These are phyloP conservation scores for Pristiophorus japonicus DNA, from an alignment of 2,113 vertebrate genomes.

Conservation along the genomic window DNA sequence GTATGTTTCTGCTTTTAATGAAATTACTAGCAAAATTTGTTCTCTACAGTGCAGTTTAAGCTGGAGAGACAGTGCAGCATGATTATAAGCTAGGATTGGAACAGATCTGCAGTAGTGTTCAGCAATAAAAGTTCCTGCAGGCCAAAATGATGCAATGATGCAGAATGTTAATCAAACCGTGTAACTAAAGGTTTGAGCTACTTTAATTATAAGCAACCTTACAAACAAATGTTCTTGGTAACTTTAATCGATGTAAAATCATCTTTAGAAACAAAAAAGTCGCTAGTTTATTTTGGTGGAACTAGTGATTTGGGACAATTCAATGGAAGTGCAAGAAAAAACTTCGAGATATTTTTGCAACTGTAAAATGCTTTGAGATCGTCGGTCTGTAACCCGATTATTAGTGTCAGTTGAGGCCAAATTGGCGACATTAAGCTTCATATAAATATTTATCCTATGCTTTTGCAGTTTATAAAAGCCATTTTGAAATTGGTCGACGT, in stretches of 20 bases:
- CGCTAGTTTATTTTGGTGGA: background rate
- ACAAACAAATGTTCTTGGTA: background rate
- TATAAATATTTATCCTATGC: background rate
- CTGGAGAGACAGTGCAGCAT: background rate
- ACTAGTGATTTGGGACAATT: background rate
- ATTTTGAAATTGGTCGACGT: background rate
- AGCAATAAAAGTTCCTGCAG: background rate
- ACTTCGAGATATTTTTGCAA: background rate
- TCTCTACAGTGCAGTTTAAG: background rate
- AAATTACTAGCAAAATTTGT: background rate
- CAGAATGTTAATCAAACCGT: background rate
- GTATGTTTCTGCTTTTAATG: background rate
- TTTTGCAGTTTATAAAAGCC: background rate
- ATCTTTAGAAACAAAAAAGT: background rate
- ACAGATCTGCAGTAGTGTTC: background rate
- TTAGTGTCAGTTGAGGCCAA: background rate
- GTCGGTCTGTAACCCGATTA: background rate
- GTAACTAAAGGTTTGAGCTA: background rate
- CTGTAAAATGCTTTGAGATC: background rate
- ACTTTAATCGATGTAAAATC: background rate
- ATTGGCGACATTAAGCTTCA: background rate
- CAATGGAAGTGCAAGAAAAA: background rate
- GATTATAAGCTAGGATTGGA: background rate
- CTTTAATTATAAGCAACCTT: background rate
- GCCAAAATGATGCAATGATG: background rate